A percentile compares a stretch with the other conserved stretches of the same genome.
Evolutionary conservation across 2,113 vertebrate genomes (phyloP).

Genomic region (Tiliqua scincoides): DNA sequence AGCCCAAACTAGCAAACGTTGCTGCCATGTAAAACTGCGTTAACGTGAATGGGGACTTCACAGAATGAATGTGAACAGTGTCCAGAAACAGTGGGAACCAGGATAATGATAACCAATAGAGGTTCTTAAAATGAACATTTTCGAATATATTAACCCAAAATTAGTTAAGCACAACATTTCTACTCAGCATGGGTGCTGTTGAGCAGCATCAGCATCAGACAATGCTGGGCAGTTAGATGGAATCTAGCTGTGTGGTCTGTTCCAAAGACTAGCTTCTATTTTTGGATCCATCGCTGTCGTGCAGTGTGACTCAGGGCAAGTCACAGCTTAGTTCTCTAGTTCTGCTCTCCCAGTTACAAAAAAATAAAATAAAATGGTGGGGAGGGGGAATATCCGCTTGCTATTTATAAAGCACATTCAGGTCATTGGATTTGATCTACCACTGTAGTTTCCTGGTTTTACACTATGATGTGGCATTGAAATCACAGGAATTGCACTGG

Average conservation of each 20-base stretch:
- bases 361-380: neutral
- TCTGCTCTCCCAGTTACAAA: slow-evolving; percentile 12
- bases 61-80: neutral
- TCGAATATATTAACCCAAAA: neutral
- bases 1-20: neutral
- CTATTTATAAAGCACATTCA: slow-evolving; percentile 43
- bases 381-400: neutral
- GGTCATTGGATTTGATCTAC: slow-evolving; percentile 43
- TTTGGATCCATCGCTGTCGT: neutral
- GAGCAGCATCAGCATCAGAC: neutral
- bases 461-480: slow-evolving; percentile 36
- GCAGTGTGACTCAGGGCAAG: neutral
- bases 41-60: neutral
- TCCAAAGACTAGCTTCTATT: neutral
- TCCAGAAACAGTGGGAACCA: neutral
- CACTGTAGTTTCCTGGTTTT: slow-evolving; percentile 27
- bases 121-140: neutral
- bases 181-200: neutral
- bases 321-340: neutral
- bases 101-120: neutral
- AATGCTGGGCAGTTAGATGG: neutral
- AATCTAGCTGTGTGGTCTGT: neutral
- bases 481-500: slow-evolving; percentile 45
- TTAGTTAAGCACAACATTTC: neutral
- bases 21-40: neutral